phyloP scores from a whole-genome alignment of 2,797 vertebrate genomes.

The Schizopygopsis pylzovi region DNA sequence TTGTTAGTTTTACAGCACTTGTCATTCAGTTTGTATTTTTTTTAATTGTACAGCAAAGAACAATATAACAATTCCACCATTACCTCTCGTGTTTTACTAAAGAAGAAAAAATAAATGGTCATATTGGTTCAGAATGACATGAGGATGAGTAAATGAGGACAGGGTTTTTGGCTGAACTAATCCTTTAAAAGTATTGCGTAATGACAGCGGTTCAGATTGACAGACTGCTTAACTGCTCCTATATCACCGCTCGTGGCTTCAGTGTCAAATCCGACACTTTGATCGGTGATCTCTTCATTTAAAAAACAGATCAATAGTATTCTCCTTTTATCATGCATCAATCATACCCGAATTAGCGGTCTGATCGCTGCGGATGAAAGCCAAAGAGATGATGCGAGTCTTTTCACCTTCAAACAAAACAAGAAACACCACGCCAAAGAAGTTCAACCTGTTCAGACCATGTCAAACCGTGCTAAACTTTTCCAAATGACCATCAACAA shows the following conservation, averaged over 20 bases:
- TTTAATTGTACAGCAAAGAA: neutral
- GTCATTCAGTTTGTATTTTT: neutral
- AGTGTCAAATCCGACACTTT: neutral
- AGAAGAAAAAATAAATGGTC: neutral
- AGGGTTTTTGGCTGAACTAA: neutral
- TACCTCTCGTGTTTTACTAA: neutral
- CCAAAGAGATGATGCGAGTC: neutral
- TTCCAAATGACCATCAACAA: neutral
- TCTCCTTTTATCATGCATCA: neutral
- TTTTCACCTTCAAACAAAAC: neutral
- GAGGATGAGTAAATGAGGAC: slow-evolving; percentile 13
- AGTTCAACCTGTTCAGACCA: neutral
- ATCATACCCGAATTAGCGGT: neutral
- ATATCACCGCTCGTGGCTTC: neutral
- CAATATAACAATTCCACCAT: neutral
- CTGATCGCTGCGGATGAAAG: neutral
- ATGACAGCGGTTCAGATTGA: neutral
- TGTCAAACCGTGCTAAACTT: neutral
- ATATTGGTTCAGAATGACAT: neutral
- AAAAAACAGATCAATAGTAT: slow-evolving; percentile 6
- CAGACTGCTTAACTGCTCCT: neutral
- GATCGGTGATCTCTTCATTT: neutral
- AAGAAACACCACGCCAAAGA: neutral
- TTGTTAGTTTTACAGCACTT: neutral
- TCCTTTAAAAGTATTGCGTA: slow-evolving; percentile 13